Evolutionary conservation across 2,113 vertebrate species (phyloP), one percentile per base, ranked within the genome.

Genomic region (Corydoras maculifer): DNA sequence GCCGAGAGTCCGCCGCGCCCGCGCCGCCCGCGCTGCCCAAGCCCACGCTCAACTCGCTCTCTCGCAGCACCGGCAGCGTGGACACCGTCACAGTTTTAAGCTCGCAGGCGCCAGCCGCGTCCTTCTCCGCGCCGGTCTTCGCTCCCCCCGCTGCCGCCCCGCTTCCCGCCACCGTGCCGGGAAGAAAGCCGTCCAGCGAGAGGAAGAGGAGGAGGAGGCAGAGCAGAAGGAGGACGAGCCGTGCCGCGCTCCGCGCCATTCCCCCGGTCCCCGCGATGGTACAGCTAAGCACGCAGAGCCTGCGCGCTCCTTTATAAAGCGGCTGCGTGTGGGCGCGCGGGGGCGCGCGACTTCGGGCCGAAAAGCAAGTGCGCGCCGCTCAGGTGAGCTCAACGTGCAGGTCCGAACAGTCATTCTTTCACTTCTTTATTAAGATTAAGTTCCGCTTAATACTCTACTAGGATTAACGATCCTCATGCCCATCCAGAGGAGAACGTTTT

Each of bases 41-140:
- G 66, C 55, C 85, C 86, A 95, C 96, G 85, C 92, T 93, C 84
- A 95, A 90, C 87, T 98, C 95, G 88, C 93, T 94, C 81, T 98
- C 95, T 62, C 93, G 91, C 83, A 98, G 91, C 65, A 93, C 94
- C 29, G 94, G 94, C 86, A 97, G 89, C 58, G 95, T 97, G 77
- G 95, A 98, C 65, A 97, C 95, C 70, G 93, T 97, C 48, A 97
- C 94, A 53, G 92, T 93, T 84, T 96, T 95, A 81, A 93, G 87
- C 68, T 93, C 89, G 80, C 95, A 97, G 0, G 85, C 62, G 53
- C 35, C 67, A 10, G 35, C 32, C 15, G 55, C 8, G 69, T 84
- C 84, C 82, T 79, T 25, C 61, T 86, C 87, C 0, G 82, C 85
- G 71, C 85, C 84, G 3, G 79, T 55, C 32, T 81, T 75, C 13